Evolutionary conservation across 2,113 vertebrate species (phyloP).

Genomic region (Petrocephalus zakoni): DNA sequence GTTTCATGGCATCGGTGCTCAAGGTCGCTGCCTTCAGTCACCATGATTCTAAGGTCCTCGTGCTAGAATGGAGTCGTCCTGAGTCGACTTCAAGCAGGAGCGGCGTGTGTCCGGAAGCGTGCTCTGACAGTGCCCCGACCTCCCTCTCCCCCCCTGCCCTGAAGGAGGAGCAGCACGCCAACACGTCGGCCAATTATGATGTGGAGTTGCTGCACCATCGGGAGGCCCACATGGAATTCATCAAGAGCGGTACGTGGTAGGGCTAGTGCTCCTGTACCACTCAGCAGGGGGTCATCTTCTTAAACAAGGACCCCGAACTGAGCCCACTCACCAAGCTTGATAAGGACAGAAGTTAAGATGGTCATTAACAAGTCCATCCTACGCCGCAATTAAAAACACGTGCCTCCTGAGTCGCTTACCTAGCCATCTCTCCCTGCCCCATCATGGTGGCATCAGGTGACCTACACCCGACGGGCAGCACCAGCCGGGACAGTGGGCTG

Average conservation of each 20-base stretch:
- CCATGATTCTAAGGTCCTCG: not conserved
- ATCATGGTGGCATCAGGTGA: constrained; percentile 67
- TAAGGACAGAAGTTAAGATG: not conserved
- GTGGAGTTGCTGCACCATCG: constrained; percentile 95
- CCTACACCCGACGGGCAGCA: constrained; percentile 69
- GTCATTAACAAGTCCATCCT: not conserved
- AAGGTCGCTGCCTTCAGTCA: not conserved
- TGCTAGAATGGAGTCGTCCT: not conserved
- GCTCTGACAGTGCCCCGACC: not conserved
- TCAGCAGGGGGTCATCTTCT: not conserved
- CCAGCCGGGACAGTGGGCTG: constrained; percentile 78
- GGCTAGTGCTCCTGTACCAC: not conserved
- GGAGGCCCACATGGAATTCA: constrained; percentile 91
- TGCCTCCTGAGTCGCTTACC: not conserved
- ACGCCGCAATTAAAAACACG: not conserved
- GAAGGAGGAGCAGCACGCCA: constrained; percentile 98
- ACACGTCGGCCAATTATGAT: constrained; percentile 97
- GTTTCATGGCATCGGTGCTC: not conserved
- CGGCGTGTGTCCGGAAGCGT: not conserved
- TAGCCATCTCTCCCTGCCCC: not conserved
- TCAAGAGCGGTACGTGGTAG: constrained; percentile 79
- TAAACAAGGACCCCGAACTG: not conserved
- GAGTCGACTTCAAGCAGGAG: not conserved
- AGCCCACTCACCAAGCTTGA: not conserved
- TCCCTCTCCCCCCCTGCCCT: constrained; percentile 24